phyloP scores from a whole-genome alignment of 1,140 invertebrate genomes.

The Neelides sp. region DNA sequence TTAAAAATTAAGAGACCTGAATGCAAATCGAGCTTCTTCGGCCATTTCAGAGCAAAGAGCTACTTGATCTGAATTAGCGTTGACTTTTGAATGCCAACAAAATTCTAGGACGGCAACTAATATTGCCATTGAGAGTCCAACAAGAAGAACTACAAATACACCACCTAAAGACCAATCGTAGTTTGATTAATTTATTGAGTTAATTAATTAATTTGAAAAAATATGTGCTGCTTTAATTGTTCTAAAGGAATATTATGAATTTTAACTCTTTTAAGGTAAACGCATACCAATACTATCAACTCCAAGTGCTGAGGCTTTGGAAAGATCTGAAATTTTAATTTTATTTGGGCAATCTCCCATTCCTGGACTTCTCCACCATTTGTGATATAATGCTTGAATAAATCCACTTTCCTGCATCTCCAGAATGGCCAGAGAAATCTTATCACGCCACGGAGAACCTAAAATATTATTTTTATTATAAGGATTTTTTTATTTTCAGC shows the following conservation, averaged over 20 bases:
- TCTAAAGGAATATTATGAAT: too few relatives aligned
- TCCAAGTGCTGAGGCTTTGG: constrained; percentile 63
- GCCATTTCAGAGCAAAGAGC: constrained; percentile 70
- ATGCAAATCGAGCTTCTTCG: constrained; percentile 62
- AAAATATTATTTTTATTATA: background rate
- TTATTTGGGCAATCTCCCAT: constrained; percentile 39
- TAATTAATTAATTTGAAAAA: constrained; percentile 5
- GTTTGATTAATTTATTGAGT: too few relatives aligned
- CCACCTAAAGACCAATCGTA: constrained; percentile 52
- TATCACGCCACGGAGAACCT: constrained; percentile 63
- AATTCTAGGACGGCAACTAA: constrained; percentile 67
- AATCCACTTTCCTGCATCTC: constrained; percentile 61
- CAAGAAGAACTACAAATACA: constrained; percentile 78
- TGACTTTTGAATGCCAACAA: constrained; percentile 62
- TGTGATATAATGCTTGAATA: constrained; percentile 55
- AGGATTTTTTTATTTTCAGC: background rate
- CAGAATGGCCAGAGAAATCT: constrained; percentile 58
- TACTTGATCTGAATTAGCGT: constrained; percentile 53
- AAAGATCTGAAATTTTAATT: constrained; percentile 55
- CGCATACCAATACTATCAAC: constrained; percentile 67
- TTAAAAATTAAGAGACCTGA: constrained; percentile 34
- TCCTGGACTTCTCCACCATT: constrained; percentile 60
- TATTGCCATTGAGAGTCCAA: constrained; percentile 58
- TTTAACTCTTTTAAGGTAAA: background rate
- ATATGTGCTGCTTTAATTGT: background rate